Evolutionary conservation across 2,888 invertebrate species (phyloP).

Genomic region (Calephelis perditalis): DNA sequence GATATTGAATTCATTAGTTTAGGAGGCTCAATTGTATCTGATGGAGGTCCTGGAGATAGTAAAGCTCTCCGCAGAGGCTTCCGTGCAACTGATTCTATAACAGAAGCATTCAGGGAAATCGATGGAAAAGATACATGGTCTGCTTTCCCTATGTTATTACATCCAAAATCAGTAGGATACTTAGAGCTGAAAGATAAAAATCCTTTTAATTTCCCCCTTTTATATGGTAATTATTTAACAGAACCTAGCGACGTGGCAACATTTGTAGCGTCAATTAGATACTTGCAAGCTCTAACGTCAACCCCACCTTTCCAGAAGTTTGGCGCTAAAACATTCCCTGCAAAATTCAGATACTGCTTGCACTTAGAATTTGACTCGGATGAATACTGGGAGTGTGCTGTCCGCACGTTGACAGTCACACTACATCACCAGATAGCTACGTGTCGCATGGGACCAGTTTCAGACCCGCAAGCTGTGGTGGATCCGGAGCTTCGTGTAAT

Average conservation of each 20-base stretch:
- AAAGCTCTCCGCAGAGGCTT: slow-evolving; percentile 71
- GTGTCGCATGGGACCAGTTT: slow-evolving; percentile 83
- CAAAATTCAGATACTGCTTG: slow-evolving; percentile 73
- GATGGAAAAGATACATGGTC: slow-evolving; percentile 78
- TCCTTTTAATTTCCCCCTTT: slow-evolving; percentile 85
- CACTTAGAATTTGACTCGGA: slow-evolving; percentile 72
- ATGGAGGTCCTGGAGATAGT: slow-evolving; percentile 66
- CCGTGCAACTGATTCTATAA: slow-evolving; percentile 75
- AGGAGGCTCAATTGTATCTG: slow-evolving; percentile 80
- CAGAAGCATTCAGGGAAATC: slow-evolving; percentile 75
- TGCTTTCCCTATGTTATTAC: slow-evolving; percentile 82
- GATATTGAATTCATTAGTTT: slow-evolving; percentile 82
- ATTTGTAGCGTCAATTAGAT: slow-evolving; percentile 80
- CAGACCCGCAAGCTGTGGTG: slow-evolving; percentile 81
- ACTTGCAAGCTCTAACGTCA: slow-evolving; percentile 74
- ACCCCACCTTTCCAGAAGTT: slow-evolving; percentile 79
- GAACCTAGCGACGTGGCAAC: slow-evolving; percentile 80
- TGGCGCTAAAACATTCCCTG: slow-evolving; percentile 72
- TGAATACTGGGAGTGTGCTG: slow-evolving; percentile 84
- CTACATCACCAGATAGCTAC: slow-evolving; percentile 83
- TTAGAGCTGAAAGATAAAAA: slow-evolving; percentile 83
- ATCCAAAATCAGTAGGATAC: slow-evolving; percentile 85
- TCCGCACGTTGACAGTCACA: slow-evolving; percentile 78
- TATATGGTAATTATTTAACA: slow-evolving; percentile 88
- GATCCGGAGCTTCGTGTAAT: slow-evolving; percentile 80